Conservation (phyloP, 2,113 vertebrate genomes). For the Notarius lentiginosus region DNA sequence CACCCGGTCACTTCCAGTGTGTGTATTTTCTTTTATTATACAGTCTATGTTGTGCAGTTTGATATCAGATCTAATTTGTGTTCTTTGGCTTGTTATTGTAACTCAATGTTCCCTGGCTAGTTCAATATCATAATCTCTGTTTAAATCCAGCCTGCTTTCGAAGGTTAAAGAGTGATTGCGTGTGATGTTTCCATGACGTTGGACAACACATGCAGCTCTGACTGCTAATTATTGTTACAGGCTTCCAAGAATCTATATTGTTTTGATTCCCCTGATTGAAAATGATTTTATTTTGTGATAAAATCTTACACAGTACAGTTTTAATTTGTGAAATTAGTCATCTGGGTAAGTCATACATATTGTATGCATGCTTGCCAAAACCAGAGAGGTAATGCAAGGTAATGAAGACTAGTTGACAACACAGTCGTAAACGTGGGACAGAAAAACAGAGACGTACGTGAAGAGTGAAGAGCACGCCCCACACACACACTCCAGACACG, state of each 20-base stretch:
- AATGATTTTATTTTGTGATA: not conserved
- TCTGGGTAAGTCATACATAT: not conserved
- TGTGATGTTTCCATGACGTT: not conserved
- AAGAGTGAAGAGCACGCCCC: constrained; percentile 23
- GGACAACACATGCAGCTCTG: not conserved
- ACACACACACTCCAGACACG: constrained; percentile 29
- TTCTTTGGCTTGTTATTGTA: not conserved
- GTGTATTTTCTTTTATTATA: not conserved
- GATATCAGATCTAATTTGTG: not conserved
- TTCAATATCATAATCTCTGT: not conserved
- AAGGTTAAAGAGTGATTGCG: not conserved
- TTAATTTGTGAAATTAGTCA: not conserved
- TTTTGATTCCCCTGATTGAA: not conserved
- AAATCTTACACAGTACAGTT: not conserved
- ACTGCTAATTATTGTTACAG: not conserved
- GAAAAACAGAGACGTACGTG: not conserved
- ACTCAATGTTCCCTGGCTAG: not conserved
- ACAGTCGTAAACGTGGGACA: not conserved
- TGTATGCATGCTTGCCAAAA: not conserved
- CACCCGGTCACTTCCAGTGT: not conserved
- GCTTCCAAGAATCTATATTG: not conserved
- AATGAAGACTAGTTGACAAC: not conserved
- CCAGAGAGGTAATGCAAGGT: not conserved
- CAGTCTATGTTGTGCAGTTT: not conserved
- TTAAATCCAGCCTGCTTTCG: not conserved